Conservation (phyloP, 2,113 vertebrate species). For the Marmota monax region DNA sequence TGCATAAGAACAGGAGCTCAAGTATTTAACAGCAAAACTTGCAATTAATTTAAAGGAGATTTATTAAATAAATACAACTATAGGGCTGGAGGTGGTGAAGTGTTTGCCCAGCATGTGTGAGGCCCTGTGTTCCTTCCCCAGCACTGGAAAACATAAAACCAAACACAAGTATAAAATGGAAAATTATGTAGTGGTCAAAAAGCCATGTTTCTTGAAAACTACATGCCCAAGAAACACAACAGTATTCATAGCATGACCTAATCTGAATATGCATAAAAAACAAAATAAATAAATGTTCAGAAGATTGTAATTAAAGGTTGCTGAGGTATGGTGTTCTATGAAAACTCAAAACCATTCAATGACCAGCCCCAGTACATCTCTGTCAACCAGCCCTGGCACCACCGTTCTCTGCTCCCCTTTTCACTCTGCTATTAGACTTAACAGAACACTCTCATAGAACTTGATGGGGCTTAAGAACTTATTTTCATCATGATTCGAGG, state of each 20-base stretch:
- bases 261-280: background rate
- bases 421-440: background rate
- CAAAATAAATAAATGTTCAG: background rate
- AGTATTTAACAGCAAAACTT: background rate
- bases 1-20: background rate
- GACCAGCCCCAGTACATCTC: background rate
- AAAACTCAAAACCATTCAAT: slow-evolving; percentile 3
- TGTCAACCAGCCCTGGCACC: background rate
- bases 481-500: background rate
- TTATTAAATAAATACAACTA: background rate
- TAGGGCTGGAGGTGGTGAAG: background rate
- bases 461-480: background rate
- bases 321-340: background rate
- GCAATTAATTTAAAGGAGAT: background rate
- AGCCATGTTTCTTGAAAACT: background rate
- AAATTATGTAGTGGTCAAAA: slow-evolving; percentile 6
- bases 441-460: slow-evolving; percentile 35
- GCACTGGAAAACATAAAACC: background rate
- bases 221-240: background rate
- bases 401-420: background rate
- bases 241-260: background rate
- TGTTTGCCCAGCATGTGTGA: background rate
- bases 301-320: background rate
- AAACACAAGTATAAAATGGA: background rate
- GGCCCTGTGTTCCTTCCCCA: background rate